Evolutionary conservation across 2,797 vertebrate species (phyloP).

Genomic region (Cynopterus sphinx): DNA sequence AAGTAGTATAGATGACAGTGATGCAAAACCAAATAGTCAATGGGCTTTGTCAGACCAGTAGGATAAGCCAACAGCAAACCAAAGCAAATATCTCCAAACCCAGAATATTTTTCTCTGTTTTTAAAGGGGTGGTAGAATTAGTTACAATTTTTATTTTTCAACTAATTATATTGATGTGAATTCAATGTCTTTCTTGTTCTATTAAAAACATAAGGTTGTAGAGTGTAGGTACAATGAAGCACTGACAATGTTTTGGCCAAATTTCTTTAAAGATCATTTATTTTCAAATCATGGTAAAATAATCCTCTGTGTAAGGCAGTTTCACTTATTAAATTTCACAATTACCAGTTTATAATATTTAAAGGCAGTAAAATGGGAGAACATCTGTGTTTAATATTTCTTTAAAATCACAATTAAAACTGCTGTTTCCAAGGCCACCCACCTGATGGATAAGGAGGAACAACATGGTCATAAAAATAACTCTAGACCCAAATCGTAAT

Average conservation of each 20-base stretch:
- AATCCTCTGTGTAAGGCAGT: background rate
- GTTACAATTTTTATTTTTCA: background rate
- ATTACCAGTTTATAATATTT: slow-evolving; percentile 4
- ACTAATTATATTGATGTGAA: background rate
- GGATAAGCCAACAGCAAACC: background rate
- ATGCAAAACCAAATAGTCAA: background rate
- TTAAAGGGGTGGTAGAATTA: background rate
- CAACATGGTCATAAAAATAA: background rate
- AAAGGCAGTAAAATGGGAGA: background rate
- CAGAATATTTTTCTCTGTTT: background rate
- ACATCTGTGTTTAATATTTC: slow-evolving; percentile 6
- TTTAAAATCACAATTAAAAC: background rate
- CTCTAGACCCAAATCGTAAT: background rate
- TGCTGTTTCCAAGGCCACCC: background rate
- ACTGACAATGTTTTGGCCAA: background rate
- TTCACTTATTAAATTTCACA: slow-evolving; percentile 8
- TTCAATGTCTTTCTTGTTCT: background rate
- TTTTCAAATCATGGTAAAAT: slow-evolving; percentile 27
- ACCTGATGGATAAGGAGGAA: background rate
- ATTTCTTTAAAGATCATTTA: background rate
- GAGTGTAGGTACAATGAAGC: background rate
- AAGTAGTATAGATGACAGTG: background rate
- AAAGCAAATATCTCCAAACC: background rate
- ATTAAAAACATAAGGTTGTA: background rate
- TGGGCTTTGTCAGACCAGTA: background rate